Conservation (phyloP, 2,797 vertebrate genomes). For the Octomys mimax region DNA sequence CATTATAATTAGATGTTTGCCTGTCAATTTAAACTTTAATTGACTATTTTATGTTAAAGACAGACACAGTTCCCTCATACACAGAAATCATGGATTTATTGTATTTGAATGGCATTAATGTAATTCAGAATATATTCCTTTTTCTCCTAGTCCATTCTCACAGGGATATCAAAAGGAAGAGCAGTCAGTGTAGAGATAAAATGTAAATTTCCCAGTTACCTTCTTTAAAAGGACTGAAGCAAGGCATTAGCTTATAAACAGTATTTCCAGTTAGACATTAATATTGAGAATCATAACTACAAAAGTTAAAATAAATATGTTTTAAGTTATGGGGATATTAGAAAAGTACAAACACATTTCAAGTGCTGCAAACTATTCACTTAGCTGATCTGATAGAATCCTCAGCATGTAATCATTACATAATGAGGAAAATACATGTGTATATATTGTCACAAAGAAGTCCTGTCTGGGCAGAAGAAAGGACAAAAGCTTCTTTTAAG, state of each 20-base stretch:
- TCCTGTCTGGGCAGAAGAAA: neutral
- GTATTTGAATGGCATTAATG: neutral
- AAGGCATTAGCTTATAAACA: neutral
- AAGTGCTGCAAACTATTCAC: neutral
- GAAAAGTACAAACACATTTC: constrained; percentile 29
- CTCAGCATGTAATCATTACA: neutral
- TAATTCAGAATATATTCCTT: neutral
- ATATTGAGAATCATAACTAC: neutral
- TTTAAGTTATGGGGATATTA: neutral
- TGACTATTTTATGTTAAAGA: neutral
- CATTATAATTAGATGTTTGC: neutral
- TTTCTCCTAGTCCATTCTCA: neutral
- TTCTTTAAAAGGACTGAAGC: neutral
- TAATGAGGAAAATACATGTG: neutral
- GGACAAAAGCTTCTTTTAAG: constrained; percentile 51
- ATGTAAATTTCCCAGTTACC: neutral
- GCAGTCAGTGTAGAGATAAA: neutral
- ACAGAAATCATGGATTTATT: neutral
- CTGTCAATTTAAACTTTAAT: neutral
- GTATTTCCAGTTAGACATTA: constrained; percentile 9
- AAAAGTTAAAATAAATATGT: neutral
- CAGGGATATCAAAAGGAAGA: neutral
- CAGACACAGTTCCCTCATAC: neutral
- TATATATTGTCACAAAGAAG: neutral
- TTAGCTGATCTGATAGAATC: neutral